Base-by-base conservation (phyloP, 1,140 invertebrate species). In the Ceratina australensis region DNA sequence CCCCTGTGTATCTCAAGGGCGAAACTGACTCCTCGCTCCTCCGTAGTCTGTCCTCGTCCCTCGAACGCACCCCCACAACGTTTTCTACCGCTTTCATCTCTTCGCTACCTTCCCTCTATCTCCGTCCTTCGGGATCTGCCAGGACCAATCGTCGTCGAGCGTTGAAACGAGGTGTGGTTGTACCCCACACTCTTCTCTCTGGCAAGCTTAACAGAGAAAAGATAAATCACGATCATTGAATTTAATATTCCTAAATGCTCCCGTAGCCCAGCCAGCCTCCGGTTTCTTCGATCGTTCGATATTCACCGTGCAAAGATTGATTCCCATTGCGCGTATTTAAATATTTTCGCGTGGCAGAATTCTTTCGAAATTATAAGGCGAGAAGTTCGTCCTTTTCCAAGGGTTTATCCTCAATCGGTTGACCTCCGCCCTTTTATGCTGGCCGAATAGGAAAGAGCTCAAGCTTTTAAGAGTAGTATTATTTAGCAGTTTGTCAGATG, bases 101-200 rank as follows among this genome's bases (percentile, higher is more conserved):
- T 24, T 13, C 12, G 60, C 47, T 59, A 57, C 50, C 49, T 72
- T 54, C 49, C 33, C 33, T 72, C 28, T 50, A 54, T 50, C 42
- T 61, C 33, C 50, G 47, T 72, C 69, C 60, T 61, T n/a, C 50
- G n/a, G 52, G 50, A 47, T 77, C 74, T 78, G 76, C 60, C 76
- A 72, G 49, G 60, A 50, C 76, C 76, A 78, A 78, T 78, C 76
- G 68, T 78, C 69, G 76, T 72, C 69, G 68, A 78, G 52, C 18
- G 15, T 24, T 22, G 42, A 24, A 78, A 78, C 50, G 76, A 72
- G 76, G 69, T 72, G 76, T 72, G 69, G 76, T 78, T 50, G 57
- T 26, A 50, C 42, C 26, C 20, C 56, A 22, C 52, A n/a, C 18
- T 16, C 20, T 47, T 60, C 20, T 10, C 18, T 22, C 26, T 3